These are phyloP conservation scores for Gymnothorax reevesii DNA, from an alignment of 2,797 vertebrate genomes.

Conservation along the genomic window DNA sequence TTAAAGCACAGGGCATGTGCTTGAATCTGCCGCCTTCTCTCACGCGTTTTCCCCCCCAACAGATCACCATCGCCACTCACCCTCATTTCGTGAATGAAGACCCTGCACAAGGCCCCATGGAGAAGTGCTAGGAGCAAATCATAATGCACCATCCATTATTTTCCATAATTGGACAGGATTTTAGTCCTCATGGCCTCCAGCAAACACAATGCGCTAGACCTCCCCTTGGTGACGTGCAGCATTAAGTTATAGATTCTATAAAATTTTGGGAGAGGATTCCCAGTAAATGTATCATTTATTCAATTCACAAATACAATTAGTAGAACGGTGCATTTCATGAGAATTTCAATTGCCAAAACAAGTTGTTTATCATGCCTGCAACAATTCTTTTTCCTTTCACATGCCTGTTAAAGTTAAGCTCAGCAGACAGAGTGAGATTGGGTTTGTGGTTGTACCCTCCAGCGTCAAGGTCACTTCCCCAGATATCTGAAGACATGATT, in stretches of 20 bases:
- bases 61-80: constrained; percentile 57
- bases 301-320: neutral
- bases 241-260: neutral
- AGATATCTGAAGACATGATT: neutral
- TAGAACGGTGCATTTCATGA: neutral
- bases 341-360: neutral
- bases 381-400: neutral
- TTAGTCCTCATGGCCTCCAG: neutral
- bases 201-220: neutral
- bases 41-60: constrained; percentile 48
- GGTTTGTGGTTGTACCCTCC: neutral
- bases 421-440: neutral
- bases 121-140: constrained; percentile 64
- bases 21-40: constrained; percentile 65
- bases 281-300: neutral
- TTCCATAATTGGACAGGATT: neutral
- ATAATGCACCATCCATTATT: neutral
- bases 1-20: no score
- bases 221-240: neutral
- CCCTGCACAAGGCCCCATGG: constrained; percentile 64
- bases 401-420: neutral
- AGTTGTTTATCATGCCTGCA: neutral
- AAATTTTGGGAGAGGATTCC: neutral
- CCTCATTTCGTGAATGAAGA: constrained; percentile 55
- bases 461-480: neutral